Evolutionary conservation across 2,888 invertebrate species (phyloP), one percentile per base, ranked within the genome.

Genomic region (Meliscaeva auricollis): DNA sequence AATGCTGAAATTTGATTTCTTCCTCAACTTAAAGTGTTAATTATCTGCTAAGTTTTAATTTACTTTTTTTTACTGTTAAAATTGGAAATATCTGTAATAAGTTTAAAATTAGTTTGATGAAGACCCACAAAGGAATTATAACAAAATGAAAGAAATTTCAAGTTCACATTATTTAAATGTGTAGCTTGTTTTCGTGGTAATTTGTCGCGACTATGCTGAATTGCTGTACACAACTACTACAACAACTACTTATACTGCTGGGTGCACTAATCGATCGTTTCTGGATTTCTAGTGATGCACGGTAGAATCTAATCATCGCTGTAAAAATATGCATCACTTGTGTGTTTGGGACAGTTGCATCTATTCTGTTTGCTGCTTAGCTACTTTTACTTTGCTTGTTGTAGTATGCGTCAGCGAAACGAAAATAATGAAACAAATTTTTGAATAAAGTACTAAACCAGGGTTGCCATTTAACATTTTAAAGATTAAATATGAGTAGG

Each of bases 191-290:
- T 46, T 70, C 15, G 13, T 60, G 46, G 75, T 75, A 17, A 58
- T 54, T 41, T 66, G 75, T 76, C 66, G 80, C 76, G 70, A 64
- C 75, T 72, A 85, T 85, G 80, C 68, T 72, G 80, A 80, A 80
- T 68, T 72, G 35, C 80, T 38, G 62, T 69, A 80, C 79, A 80
- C 20, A 13, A 38, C 75, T 68, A 74, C 11, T 38, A 9, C 9
- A 38, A 38, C 35, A 5, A 9, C 35, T 8, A 38, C 35, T 38
- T 9, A 5, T 38, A 8, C 73, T 78, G 68, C 72, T 72, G 64
- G 76, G 80, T 38, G 46, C 60, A 76, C 81, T 77, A 81, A 81
- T 85, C 85, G 85, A 85, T 81, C 76, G 85, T 73, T 81, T 85
- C 81, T 81, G 76, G 76, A 60, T 81, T 76, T 76, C 68, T 73